These are phyloP conservation scores for Taenioides sp. DNA, from an alignment of 2,797 vertebrate species.

Conservation along the genomic window DNA sequence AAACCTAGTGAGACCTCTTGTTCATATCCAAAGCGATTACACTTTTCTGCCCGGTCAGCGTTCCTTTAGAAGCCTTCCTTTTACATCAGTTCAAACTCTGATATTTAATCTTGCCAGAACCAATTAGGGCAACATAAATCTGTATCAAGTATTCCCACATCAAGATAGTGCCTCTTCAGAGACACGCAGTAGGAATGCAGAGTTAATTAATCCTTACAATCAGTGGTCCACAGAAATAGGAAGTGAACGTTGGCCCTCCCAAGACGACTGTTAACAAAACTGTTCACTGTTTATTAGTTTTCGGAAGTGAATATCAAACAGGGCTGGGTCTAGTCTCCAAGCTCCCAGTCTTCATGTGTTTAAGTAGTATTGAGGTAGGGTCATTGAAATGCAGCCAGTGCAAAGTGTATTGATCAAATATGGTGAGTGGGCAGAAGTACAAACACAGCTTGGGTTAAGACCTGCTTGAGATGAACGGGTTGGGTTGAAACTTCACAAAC, in stretches of 20 bases:
- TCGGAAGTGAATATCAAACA: conserved; percentile 60
- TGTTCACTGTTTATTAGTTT: conserved; percentile 58
- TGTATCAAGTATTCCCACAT: conserved; percentile 57
- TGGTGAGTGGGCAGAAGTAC: neutral
- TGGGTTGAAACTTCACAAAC: neutral
- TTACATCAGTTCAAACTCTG: conserved; percentile 71
- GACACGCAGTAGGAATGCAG: conserved; percentile 56
- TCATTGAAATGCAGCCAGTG: neutral
- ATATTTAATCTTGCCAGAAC: conserved; percentile 72
- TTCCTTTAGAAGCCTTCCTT: conserved; percentile 58
- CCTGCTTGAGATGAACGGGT: neutral
- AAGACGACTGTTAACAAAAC: conserved; percentile 59
- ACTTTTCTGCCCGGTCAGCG: conserved; percentile 32
- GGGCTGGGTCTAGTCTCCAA: conserved; percentile 24
- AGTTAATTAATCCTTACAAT: conserved; percentile 78
- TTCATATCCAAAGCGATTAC: conserved; percentile 22
- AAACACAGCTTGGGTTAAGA: neutral
- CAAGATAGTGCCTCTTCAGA: conserved; percentile 56
- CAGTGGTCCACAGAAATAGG: conserved; percentile 59
- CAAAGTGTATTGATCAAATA: conserved; percentile 16
- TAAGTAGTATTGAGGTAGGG: conserved; percentile 12
- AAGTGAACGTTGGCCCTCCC: conserved; percentile 59
- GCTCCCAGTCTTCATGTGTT: conserved; percentile 24
- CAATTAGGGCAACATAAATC: conserved; percentile 74
- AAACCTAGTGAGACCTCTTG: conserved; percentile 16